Evolutionary conservation across 1,140 invertebrate genomes (phyloP).

Genomic region (Diploscapter pachys): DNA sequence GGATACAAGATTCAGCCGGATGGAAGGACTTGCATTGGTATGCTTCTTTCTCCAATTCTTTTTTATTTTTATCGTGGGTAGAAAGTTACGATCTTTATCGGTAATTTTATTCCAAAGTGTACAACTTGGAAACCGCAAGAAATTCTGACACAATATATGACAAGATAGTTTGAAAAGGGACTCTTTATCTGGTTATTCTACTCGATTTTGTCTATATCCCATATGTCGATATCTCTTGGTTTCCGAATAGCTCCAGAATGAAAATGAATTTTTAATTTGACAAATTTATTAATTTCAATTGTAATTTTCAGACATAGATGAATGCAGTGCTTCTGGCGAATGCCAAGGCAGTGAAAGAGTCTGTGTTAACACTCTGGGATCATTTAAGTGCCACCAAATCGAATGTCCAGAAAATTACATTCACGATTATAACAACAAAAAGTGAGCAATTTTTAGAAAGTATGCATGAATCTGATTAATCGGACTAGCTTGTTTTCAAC

Average conservation of each 20-base stretch:
- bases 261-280: too few species aligned
- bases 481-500: not conserved
- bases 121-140: too few species aligned
- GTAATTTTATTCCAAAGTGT: too few species aligned
- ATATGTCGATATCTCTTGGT: too few species aligned
- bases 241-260: too few species aligned
- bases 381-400: conserved; percentile 79
- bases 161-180: too few species aligned
- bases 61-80: too few species aligned
- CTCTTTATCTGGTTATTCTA: too few species aligned
- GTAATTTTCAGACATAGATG: conserved; percentile 72
- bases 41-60: not conserved
- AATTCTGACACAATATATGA: too few species aligned
- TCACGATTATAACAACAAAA: conserved; percentile 70
- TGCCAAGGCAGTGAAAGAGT: conserved; percentile 70
- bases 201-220: too few species aligned
- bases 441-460: conserved; percentile 65
- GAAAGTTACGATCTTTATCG: too few species aligned
- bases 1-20: conserved; percentile 62
- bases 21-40: conserved; percentile 59
- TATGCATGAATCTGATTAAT: not conserved
- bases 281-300: not conserved
- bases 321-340: conserved; percentile 68
- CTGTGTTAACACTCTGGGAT: conserved; percentile 83
- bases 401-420: conserved; percentile 78